Conservation (phyloP, 1,140 invertebrate species). For the Homalodisca vitripennis region DNA sequence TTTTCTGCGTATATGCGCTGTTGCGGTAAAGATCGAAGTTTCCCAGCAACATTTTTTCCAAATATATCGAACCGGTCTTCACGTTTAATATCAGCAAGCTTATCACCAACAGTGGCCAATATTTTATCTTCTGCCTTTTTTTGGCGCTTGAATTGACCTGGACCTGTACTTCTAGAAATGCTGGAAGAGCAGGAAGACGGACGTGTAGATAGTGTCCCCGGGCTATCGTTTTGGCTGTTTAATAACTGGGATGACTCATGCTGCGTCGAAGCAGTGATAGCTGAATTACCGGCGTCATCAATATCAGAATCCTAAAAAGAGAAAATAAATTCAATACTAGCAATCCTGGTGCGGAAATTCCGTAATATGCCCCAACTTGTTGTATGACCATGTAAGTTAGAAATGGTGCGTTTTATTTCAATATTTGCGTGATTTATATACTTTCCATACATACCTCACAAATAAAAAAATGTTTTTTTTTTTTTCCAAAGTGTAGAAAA, state of each 20-base stretch:
- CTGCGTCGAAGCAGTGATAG: neutral
- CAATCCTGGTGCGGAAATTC: too few species aligned
- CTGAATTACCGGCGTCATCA: neutral
- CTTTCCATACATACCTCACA: too few species aligned
- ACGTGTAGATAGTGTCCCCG: constrained; percentile 10
- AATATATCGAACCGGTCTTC: constrained; percentile 23
- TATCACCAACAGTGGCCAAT: constrained; percentile 16
- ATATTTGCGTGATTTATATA: too few species aligned
- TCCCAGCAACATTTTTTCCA: constrained; percentile 14
- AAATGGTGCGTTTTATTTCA: too few species aligned
- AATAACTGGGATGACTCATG: neutral
- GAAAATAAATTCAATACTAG: too few species aligned
- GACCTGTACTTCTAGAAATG: neutral
- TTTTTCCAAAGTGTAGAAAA: too few species aligned
- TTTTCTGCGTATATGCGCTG: constrained; percentile 24
- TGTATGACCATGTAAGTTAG: too few species aligned
- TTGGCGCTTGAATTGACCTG: constrained; percentile 12
- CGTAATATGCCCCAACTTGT: too few species aligned
- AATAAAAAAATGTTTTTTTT: too few species aligned
- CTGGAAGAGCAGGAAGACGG: constrained; percentile 7
- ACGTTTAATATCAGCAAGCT: constrained; percentile 19
- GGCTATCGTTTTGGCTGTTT: constrained; percentile 13
- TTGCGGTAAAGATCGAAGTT: constrained; percentile 14
- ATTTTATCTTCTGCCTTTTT: constrained; percentile 13
- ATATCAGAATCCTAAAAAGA: constrained; percentile 10